Evolutionary conservation across 2,888 invertebrate genomes (phyloP).

Genomic region (Encarsia formosa): DNA sequence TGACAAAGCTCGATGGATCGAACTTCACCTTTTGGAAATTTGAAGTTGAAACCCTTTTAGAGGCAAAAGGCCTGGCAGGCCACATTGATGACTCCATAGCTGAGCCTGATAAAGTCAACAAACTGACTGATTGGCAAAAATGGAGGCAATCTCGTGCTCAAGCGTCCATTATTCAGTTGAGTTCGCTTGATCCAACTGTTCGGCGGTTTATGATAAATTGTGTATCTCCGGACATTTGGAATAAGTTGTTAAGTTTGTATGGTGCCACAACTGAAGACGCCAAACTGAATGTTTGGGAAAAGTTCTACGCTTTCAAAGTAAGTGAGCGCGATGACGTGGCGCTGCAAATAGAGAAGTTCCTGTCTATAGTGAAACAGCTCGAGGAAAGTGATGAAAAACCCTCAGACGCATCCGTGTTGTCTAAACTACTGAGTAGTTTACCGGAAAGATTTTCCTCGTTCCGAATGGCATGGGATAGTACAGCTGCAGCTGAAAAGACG

Average conservation of each 20-base stretch:
- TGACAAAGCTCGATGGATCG: slow-evolving; percentile 1
- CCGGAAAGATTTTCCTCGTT: slow-evolving; percentile 13
- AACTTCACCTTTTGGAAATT: slow-evolving; percentile 7
- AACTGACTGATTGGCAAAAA: neutral
- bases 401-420: slow-evolving; percentile 4
- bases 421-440: slow-evolving; percentile 14
- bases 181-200: slow-evolving; percentile 2
- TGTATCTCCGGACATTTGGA: slow-evolving; percentile 17
- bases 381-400: slow-evolving; percentile 7
- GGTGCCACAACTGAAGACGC: slow-evolving; percentile 21
- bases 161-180: neutral
- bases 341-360: slow-evolving; percentile 19
- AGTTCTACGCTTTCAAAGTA: slow-evolving; percentile 24
- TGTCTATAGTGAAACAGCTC: slow-evolving; percentile 17
- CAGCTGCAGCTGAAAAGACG: slow-evolving; percentile 9
- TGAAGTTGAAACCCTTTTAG: neutral
- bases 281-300: slow-evolving; percentile 20
- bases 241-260: slow-evolving; percentile 21
- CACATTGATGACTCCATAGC: neutral
- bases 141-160: slow-evolving; percentile 3
- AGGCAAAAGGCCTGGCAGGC: neutral
- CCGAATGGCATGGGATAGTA: slow-evolving; percentile 19
- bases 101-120: neutral
- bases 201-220: slow-evolving; percentile 15
- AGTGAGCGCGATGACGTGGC: slow-evolving; percentile 12